Evolutionary conservation across 2,797 vertebrate genomes (phyloP).

Genomic region (Enteromius radiatus): DNA sequence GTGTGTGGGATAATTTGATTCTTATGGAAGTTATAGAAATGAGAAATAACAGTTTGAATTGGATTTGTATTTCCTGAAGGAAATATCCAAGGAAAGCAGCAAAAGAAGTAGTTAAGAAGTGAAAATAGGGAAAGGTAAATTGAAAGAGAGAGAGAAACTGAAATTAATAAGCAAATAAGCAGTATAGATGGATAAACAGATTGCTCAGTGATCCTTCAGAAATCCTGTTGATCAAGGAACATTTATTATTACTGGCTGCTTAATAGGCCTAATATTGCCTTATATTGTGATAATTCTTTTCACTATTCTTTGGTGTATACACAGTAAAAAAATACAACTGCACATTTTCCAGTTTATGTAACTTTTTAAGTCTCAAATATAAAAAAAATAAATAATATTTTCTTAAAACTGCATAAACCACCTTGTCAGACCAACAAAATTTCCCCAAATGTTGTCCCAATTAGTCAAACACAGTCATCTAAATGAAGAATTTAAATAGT

Average conservation of each 20-base stretch:
- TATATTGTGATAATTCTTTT: not conserved
- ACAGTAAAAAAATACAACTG: no score
- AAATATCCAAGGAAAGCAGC: not conserved
- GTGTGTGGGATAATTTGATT: constrained; percentile 14
- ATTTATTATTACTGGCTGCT: not conserved
- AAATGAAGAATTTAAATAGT: no score
- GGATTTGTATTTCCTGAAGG: constrained; percentile 23
- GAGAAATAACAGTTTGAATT: not conserved
- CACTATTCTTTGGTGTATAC: not conserved
- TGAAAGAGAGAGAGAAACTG: not conserved
- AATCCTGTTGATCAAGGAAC: not conserved
- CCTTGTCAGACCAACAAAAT: no score
- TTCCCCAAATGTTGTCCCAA: no score
- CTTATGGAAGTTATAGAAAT: constrained; percentile 13
- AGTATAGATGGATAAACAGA: not conserved
- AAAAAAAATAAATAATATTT: no score
- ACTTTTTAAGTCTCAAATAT: no score
- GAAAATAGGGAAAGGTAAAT: not conserved
- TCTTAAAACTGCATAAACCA: no score
- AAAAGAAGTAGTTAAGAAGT: constrained; percentile 15
- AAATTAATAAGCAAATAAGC: not conserved
- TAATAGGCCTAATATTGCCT: not conserved
- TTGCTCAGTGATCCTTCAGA: not conserved
- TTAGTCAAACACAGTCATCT: no score
- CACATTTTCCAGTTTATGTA: no score